These are phyloP conservation scores for Columba guinea DNA, from an alignment of 2,797 vertebrate species.

Conservation along the genomic window DNA sequence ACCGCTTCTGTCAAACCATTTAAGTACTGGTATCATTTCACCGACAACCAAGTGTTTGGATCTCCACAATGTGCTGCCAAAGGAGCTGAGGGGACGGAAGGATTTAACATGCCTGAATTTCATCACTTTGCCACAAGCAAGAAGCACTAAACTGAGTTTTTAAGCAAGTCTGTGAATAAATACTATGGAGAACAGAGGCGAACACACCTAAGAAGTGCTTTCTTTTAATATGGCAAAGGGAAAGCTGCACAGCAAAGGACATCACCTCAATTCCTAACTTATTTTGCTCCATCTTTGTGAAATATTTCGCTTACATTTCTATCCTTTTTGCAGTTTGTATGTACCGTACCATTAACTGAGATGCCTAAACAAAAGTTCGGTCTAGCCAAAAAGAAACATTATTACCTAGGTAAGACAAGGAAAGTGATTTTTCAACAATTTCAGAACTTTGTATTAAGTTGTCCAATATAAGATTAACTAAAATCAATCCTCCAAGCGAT, in stretches of 20 bases:
- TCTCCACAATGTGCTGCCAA: background rate
- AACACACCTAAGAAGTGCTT: background rate
- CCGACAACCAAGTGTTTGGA: background rate
- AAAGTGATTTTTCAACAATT: background rate
- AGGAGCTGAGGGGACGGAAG: background rate
- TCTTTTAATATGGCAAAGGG: background rate
- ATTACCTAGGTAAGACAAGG: background rate
- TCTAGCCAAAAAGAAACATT: background rate
- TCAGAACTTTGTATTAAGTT: background rate
- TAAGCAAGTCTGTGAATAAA: background rate
- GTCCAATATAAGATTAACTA: background rate
- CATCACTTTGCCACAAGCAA: background rate
- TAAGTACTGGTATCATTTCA: background rate
- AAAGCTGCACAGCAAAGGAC: background rate
- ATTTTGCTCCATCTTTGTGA: background rate
- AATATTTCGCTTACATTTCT: background rate
- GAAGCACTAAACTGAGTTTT: background rate
- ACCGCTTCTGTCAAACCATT: conserved; percentile 33
- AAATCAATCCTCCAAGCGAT: background rate
- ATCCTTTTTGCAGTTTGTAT: background rate
- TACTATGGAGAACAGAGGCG: background rate
- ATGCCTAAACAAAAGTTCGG: background rate
- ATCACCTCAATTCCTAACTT: background rate
- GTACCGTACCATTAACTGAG: background rate
- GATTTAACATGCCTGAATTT: background rate